A percentile compares a stretch with the other conserved stretches of the same genome.
phyloP scores from a whole-genome alignment of 2,113 vertebrate genomes.

The Clupea harengus region DNA sequence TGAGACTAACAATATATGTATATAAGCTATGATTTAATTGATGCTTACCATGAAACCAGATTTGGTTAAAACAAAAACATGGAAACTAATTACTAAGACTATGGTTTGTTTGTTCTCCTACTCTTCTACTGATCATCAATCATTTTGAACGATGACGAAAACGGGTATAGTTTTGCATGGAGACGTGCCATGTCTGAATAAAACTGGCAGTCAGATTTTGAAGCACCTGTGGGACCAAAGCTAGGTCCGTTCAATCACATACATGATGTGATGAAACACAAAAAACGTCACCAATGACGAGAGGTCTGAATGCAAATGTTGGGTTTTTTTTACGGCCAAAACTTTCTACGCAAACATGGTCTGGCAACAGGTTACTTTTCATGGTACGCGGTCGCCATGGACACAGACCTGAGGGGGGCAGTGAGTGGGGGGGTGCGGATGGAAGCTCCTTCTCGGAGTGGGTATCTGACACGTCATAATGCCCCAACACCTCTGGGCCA shows the following conservation, averaged over 20 bases:
- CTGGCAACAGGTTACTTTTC: background rate
- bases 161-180: background rate
- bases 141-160: background rate
- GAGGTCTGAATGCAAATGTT: background rate
- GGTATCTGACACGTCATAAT: conserved; percentile 51
- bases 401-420: conserved; percentile 42
- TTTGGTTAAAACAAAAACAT: background rate
- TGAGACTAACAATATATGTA: no score
- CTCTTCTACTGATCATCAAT: background rate
- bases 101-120: background rate
- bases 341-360: background rate
- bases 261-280: background rate
- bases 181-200: background rate
- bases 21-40: no score
- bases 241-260: background rate
- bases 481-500: conserved; percentile 43
- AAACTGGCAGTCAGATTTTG: background rate
- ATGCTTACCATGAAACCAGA: background rate
- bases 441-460: conserved; percentile 44
- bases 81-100: background rate
- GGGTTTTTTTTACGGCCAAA: background rate
- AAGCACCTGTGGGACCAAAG: background rate
- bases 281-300: background rate
- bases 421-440: conserved; percentile 24
- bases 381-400: background rate